A percentile compares a stretch with the other conserved stretches of the same genome.
Evolutionary conservation across 2,113 vertebrate species (phyloP).

Genomic region (Anguilla rostrata): DNA sequence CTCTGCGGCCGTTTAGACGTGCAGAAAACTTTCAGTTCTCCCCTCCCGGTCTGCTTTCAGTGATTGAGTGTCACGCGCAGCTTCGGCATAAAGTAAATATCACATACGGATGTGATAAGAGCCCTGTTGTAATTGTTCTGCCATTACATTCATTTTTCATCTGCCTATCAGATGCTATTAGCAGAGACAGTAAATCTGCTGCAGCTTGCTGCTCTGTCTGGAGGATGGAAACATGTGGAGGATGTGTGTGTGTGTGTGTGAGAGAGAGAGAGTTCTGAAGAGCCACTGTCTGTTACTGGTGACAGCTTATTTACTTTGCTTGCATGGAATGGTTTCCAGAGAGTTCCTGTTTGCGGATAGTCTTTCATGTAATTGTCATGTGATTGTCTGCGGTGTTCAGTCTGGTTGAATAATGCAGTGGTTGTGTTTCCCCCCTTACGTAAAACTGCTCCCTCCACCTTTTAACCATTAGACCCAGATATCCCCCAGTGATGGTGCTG

Average conservation of each 20-base stretch:
- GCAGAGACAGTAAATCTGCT: slow-evolving; percentile 74
- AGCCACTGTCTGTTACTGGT: slow-evolving; percentile 76
- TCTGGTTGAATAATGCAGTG: slow-evolving; percentile 37
- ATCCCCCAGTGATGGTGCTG: too few species aligned
- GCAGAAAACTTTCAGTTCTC: slow-evolving; percentile 53
- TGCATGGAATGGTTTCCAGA: slow-evolving; percentile 66
- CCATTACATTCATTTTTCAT: too few species aligned
- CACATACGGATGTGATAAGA: slow-evolving; percentile 72
- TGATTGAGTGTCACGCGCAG: slow-evolving; percentile 66
- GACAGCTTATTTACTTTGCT: slow-evolving; percentile 74
- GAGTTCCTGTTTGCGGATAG: slow-evolving; percentile 65
- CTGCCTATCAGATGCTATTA: slow-evolving; percentile 76
- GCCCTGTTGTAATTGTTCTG: slow-evolving; percentile 72
- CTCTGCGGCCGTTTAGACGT: slow-evolving; percentile 53
- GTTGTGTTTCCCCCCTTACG: slow-evolving; percentile 28
- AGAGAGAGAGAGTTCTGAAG: slow-evolving; percentile 54
- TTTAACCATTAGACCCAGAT: neutral
- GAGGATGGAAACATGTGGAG: slow-evolving; percentile 69
- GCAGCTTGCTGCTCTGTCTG: slow-evolving; percentile 70
- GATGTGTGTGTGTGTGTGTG: slow-evolving; percentile 19
- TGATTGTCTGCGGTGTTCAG: slow-evolving; percentile 44
- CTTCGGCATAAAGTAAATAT: slow-evolving; percentile 74
- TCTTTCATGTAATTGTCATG: slow-evolving; percentile 51
- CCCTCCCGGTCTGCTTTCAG: slow-evolving; percentile 57
- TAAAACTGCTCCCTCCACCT: slow-evolving; percentile 3